Evolutionary conservation across 2,888 invertebrate species (phyloP).

Genomic region (Chamaedrilus cognettii): DNA sequence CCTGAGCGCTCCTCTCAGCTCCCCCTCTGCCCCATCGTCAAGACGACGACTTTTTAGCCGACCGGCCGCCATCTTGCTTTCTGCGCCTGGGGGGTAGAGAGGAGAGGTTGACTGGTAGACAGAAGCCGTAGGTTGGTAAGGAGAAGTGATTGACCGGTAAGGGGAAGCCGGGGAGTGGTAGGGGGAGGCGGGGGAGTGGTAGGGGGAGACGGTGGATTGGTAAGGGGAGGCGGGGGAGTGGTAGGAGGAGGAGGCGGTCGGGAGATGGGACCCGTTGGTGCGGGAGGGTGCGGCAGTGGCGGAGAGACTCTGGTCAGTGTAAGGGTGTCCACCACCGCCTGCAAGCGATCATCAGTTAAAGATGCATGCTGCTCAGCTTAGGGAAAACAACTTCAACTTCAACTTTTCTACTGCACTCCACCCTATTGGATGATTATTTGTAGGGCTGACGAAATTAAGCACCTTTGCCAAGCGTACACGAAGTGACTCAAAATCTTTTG

Average conservation of each 20-base stretch:
- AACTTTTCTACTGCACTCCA: too few species aligned
- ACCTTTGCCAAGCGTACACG: too few species aligned
- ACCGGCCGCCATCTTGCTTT: conserved; percentile 8
- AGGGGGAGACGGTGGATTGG: too few species aligned
- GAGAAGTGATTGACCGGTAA: not conserved
- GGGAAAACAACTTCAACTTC: too few species aligned
- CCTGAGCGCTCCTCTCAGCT: not conserved
- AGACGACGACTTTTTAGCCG: conserved; percentile 8
- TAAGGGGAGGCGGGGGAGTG: too few species aligned
- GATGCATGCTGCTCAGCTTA: too few species aligned
- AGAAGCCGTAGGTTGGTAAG: not conserved
- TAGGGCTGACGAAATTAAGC: too few species aligned
- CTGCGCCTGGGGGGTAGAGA: conserved; percentile 7
- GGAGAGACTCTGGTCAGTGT: not conserved
- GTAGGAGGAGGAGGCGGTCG: not conserved
- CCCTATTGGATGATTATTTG: too few species aligned
- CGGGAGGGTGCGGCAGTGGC: not conserved
- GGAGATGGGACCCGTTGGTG: not conserved
- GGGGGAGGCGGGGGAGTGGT: not conserved
- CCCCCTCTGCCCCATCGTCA: too few species aligned
- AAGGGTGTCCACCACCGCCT: too few species aligned
- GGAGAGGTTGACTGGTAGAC: not conserved
- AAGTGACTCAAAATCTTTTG: too few species aligned
- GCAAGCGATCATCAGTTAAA: too few species aligned
- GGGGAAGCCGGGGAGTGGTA: not conserved